Evolutionary conservation across 2,113 vertebrate species (phyloP), one percentile per base, ranked within the genome.

Genomic region (Seriola dumerili): DNA sequence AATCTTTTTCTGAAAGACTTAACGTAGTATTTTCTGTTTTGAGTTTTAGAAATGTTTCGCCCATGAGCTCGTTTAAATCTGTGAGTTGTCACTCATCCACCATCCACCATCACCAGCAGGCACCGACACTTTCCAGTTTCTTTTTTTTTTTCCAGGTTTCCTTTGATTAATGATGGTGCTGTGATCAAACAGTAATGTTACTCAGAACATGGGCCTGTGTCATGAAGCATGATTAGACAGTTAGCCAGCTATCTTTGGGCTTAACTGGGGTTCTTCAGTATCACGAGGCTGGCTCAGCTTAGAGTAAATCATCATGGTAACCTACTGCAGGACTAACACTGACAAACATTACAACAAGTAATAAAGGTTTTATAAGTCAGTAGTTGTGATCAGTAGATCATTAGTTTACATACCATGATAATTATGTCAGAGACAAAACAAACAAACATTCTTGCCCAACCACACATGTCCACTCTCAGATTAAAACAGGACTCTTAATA

Each of bases 81-180:
- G 19, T 38, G 44, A 67, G 42, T 52, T 52, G 59, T 78, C 54
- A n/a, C 44, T 76, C 63, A 25, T 67, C 48, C 32, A 5, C 16
- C 19, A 78, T 54, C 69, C 42, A 34, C 58, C 4, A 5, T 75
- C 62, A 79, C 71, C 76, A 90, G 85, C 87, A 83, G 72, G 77
- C 84, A 85, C 73, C 3, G 82, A 77, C 83, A 81, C 81, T 89
- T 92, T 85, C 66, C 9, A 46, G 29, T 59, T 23, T 23, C 23
- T 48, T 58, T 69, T 48, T 75, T 44, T 59, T 70, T 55, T 59
- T 78, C 7, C 69, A 75, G 64, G 12, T 40, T 67, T 75, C 0
- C 25, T 87, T 79, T 67, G 36, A 74, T 50, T 72, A 71, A 48
- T 12, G 19, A 84, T 50, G 82, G 80, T 88, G 81, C 65, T 89